phyloP scores from a whole-genome alignment of 1,140 invertebrate species.

The Leptestheria dahalacensis region DNA sequence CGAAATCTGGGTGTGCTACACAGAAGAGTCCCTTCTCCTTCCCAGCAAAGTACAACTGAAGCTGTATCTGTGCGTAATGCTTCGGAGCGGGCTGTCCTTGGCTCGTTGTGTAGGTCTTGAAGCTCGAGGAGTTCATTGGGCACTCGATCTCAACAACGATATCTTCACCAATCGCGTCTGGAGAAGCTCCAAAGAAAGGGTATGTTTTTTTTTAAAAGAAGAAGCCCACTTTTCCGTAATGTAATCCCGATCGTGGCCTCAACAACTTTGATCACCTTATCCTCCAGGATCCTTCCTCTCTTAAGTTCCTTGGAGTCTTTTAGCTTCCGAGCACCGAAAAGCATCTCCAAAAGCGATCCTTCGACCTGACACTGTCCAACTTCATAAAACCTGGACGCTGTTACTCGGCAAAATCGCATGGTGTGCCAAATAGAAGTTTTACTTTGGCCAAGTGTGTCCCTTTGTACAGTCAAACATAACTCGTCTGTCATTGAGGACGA shows the following conservation, averaged over 20 bases:
- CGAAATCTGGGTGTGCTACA: not conserved
- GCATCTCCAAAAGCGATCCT: not conserved
- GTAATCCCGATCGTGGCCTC: not conserved
- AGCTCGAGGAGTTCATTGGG: not conserved
- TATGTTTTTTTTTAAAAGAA: not conserved
- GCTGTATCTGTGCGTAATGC: conserved; percentile 4
- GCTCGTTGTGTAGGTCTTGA: not conserved
- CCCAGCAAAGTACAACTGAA: conserved; percentile 19
- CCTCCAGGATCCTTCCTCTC: not conserved
- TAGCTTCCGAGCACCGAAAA: not conserved
- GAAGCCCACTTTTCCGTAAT: conserved; percentile 3
- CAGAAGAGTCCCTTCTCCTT: conserved; percentile 2
- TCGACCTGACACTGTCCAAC: conserved; percentile 22
- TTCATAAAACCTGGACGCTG: conserved; percentile 29
- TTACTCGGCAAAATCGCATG: conserved; percentile 27
- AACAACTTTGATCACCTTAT: not conserved
- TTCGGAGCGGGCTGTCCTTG: not conserved
- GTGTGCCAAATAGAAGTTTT: conserved; percentile 24
- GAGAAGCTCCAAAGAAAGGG: conserved; percentile 15
- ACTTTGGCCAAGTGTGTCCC: conserved; percentile 19
- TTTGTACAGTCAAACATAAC: conserved; percentile 19
- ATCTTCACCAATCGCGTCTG: conserved; percentile 4
- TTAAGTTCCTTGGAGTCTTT: not conserved
- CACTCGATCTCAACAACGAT: conserved; percentile 11
- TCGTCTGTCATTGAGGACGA: conserved; percentile 15